Evolutionary conservation across 2,888 invertebrate species (phyloP), one percentile per base, ranked within the genome.

Genomic region (Agriotes lineatus): DNA sequence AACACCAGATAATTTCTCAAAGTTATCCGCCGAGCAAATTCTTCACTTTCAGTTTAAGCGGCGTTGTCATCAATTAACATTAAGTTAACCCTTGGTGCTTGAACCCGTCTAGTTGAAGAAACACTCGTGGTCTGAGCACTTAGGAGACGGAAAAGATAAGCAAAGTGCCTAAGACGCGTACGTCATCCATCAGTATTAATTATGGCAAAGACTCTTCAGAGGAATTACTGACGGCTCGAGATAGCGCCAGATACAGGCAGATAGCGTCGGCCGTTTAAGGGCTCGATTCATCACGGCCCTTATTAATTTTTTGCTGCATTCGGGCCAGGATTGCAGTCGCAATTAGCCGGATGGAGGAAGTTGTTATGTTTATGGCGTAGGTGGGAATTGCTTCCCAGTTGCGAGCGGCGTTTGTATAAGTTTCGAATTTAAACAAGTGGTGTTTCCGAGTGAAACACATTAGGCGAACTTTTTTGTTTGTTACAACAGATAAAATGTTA

Each of bases 151-250:
- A 60, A 61, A 64, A 70, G 64, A 72, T 64, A 72, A 70, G 70
- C 63, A 61, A 72, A 69, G 70, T 59, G 72, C 61, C 66, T 65
- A 57, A 72, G 61, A 72, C 66, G 72, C 66, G 72, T 70, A 66
- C 72, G 65, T 63, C 66, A 72, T 72, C 72, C 70, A 72, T 72
- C 72, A 72, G 72, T 66, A 70, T 72, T 72, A 72, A 72, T 72
- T 72, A 72, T 64, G 22, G 61, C 33, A 30, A 61, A 68, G 71
- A 61, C 25, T 44, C 65, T 65, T 65, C 59, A 50, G 22, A 48
- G 33, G 19, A 48, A 54, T 59, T 50, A 59, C 58, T 37, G 65
- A 59, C 65, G 37, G 44, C 39, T 9, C 33, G 45, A 65, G 65
- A 64, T 65, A 65, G 58, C 30, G n/a, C 52, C 52, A 52, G 52